Percentiles rank a stretch among this genome's conserved stretches.
phyloP scores from a whole-genome alignment of 2,113 vertebrate species.

The Sceloporus undulatus region DNA sequence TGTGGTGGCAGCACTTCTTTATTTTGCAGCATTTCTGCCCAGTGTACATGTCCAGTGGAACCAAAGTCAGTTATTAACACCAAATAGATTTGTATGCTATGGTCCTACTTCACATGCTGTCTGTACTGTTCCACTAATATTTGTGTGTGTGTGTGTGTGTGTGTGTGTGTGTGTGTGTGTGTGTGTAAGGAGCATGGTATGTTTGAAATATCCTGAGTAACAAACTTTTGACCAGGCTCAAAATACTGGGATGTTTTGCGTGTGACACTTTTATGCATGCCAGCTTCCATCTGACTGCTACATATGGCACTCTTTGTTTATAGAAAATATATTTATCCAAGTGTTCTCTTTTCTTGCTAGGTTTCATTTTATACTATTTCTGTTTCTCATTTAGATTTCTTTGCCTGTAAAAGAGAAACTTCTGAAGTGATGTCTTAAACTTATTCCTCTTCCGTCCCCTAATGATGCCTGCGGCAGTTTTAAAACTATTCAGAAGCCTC shows the following conservation, averaged over 20 bases:
- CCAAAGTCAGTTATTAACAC: not conserved
- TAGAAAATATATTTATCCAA: conserved; percentile 5
- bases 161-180: too few relatives aligned
- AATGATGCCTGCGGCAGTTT: conserved; percentile 17
- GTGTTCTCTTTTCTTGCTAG: conserved; percentile 12
- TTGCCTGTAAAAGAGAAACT: conserved; percentile 29
- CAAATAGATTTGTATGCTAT: not conserved
- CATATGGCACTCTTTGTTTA: not conserved
- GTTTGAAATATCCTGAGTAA: not conserved
- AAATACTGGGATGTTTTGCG: not conserved
- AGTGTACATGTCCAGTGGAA: not conserved
- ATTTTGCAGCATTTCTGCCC: not conserved
- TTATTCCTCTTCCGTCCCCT: not conserved
- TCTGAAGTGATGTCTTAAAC: conserved; percentile 27
- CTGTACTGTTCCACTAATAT: not conserved
- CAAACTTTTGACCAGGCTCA: not conserved
- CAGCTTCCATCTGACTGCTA: not conserved
- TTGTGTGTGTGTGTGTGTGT: not conserved
- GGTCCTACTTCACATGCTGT: not conserved
- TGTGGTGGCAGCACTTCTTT: not conserved
- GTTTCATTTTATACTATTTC: not conserved
- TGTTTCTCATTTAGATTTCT: conserved; percentile 1
- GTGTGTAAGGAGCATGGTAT: not conserved
- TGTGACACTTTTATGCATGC: not conserved
- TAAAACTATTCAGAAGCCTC: not conserved